Percentiles rank a stretch among this genome's conserved stretches.
These are phyloP conservation scores for Cataglyphis altisquamis DNA, from an alignment of 2,888 invertebrate species.

Conservation along the genomic window DNA sequence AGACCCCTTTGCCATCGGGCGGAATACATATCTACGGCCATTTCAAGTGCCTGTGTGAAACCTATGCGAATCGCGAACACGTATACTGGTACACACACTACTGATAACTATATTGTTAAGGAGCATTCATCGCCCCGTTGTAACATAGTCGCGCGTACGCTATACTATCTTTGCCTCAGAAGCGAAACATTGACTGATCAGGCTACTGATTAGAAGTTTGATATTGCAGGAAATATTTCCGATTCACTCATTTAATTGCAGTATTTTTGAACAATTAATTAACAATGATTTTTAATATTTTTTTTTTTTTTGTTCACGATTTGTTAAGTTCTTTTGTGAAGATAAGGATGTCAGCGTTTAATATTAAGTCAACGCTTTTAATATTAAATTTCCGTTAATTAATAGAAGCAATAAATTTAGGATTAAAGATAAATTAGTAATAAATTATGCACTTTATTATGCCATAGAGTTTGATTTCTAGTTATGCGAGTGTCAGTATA, in stretches of 20 bases:
- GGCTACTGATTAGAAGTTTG: not conserved
- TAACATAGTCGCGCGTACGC: constrained; percentile 42
- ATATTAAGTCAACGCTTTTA: too few species aligned
- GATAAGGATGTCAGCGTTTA: not conserved
- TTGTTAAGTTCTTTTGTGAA: not conserved
- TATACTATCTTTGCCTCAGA: not conserved
- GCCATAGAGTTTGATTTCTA: constrained; percentile 5
- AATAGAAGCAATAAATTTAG: too few species aligned
- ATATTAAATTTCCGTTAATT: too few species aligned
- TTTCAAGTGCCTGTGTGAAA: constrained; percentile 60
- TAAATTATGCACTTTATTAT: too few species aligned
- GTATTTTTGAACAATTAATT: not conserved
- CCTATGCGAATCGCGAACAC: constrained; percentile 59
- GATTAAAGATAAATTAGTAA: too few species aligned
- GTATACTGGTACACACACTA: constrained; percentile 37
- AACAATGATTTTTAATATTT: not conserved
- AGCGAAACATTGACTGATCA: constrained; percentile 35
- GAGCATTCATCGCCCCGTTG: constrained; percentile 44
- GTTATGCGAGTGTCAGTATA: constrained; percentile 15
- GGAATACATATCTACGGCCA: constrained; percentile 64
- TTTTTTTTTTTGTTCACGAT: too few species aligned
- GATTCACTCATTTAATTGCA: not conserved
- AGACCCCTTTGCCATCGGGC: constrained; percentile 62
- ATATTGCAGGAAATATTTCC: not conserved
- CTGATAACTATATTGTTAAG: constrained; percentile 31